Evolutionary conservation across 1,140 invertebrate species (phyloP).

Genomic region (Cherax quadricarinatus): DNA sequence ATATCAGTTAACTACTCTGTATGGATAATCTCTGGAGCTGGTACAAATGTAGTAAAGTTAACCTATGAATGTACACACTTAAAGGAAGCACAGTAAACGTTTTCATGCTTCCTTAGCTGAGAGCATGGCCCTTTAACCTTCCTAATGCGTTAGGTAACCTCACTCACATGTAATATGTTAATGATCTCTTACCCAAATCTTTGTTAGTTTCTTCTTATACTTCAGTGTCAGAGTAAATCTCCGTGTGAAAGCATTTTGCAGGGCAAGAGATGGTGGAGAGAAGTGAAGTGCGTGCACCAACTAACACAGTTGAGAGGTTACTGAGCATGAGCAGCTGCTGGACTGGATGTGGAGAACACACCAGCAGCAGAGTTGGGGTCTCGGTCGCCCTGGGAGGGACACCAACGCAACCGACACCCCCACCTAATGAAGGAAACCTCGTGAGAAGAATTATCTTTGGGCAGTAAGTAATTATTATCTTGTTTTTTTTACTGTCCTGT

Average conservation of each 20-base stretch:
- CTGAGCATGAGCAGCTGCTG: not conserved
- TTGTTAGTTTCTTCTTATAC: not conserved
- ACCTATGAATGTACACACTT: no score
- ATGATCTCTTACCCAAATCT: not conserved
- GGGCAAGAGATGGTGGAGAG: not conserved
- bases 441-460: not conserved
- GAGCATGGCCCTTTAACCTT: no score
- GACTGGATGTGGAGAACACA: not conserved
- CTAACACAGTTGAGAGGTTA: not conserved
- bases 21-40: no score
- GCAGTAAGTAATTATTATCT: not conserved
- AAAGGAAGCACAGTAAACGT: no score
- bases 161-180: no score
- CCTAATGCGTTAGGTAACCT: no score
- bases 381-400: not conserved
- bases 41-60: no score
- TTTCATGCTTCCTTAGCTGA: no score
- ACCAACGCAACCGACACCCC: not conserved
- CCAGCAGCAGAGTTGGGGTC: not conserved
- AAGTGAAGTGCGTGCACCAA: not conserved
- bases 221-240: not conserved
- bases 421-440: not conserved
- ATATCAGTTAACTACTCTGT: no score
- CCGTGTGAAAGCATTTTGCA: not conserved
- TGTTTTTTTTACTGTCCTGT: not conserved